Conservation (phyloP, 2,797 vertebrate genomes). For the Ataeniobius toweri region DNA sequence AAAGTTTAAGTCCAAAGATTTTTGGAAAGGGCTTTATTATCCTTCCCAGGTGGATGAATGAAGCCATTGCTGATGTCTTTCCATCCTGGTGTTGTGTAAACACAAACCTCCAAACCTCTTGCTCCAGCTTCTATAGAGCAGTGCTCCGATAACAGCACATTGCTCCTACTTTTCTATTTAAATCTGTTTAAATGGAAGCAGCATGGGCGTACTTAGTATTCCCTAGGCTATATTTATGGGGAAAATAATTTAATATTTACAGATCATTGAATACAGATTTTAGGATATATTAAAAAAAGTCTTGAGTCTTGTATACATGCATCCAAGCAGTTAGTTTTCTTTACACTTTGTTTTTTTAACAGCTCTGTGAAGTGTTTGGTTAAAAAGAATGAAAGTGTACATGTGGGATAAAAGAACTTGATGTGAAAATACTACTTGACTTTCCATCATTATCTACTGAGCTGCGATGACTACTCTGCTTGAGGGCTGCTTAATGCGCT, state of each 20-base stretch:
- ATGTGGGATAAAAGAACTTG: neutral
- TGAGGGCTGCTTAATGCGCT: conserved; percentile 5
- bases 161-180: neutral
- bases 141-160: neutral
- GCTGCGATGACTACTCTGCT: conserved; percentile 13
- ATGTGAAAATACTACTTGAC: conserved; percentile 12
- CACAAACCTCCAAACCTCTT: neutral
- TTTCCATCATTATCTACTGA: conserved; percentile 9
- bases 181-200: neutral
- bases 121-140: neutral
- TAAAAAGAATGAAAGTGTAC: neutral
- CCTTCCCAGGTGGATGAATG: neutral
- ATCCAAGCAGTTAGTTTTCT: neutral
- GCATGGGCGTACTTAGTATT: neutral
- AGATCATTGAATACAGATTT: neutral
- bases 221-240: neutral
- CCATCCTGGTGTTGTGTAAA: neutral
- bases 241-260: neutral
- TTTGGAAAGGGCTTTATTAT: neutral
- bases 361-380: neutral
- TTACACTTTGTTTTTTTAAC: neutral
- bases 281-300: too few relatives aligned
- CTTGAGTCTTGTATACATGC: too few relatives aligned
- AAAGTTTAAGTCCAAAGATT: neutral
- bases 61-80: neutral